A percentile compares a stretch with the other conserved stretches of the same genome.
These are phyloP conservation scores for Zeus faber DNA, from an alignment of 2,113 vertebrate genomes.

Conservation along the genomic window DNA sequence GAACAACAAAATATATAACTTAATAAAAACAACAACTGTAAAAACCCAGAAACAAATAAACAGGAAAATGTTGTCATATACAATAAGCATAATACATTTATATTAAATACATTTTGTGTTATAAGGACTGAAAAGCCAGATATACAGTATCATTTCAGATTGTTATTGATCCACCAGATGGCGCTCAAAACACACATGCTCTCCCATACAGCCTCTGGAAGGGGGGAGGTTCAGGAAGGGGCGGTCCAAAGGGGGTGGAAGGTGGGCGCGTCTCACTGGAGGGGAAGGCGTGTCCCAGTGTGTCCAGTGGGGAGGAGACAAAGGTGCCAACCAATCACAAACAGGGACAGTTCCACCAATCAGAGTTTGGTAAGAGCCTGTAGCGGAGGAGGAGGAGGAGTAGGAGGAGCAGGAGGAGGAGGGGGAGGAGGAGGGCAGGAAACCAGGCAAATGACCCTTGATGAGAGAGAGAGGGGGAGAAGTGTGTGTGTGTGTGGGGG, in stretches of 20 bases:
- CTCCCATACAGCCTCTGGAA: constrained; percentile 6
- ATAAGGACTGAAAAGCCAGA: too few species aligned
- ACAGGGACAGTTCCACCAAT: constrained; percentile 52
- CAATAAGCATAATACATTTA: too few species aligned
- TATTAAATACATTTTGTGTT: too few species aligned
- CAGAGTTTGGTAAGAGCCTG: constrained; percentile 28
- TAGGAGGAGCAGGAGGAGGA: constrained; percentile 1
- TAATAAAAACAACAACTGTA: too few species aligned
- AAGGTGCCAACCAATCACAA: constrained; percentile 45
- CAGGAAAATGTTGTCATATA: too few species aligned
- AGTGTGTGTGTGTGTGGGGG: constrained; percentile 7
- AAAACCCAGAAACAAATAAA: too few species aligned
- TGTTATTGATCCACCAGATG: constrained; percentile 48
- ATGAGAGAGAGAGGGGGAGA: neutral
- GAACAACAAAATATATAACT: too few species aligned
- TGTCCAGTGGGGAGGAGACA: constrained; percentile 20
- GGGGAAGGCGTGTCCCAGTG: constrained; percentile 18
- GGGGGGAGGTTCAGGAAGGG: constrained; percentile 22
- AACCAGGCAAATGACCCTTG: too few species aligned
- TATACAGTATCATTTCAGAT: too few species aligned
- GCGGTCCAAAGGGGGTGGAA: neutral
- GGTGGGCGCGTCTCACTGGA: constrained; percentile 29
- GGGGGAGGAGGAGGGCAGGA: neutral
- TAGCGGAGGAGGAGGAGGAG: constrained; percentile 42
- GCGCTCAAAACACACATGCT: constrained; percentile 29